Conservation (phyloP, 2,113 vertebrate genomes). For the Chroicocephalus ridibundus region DNA sequence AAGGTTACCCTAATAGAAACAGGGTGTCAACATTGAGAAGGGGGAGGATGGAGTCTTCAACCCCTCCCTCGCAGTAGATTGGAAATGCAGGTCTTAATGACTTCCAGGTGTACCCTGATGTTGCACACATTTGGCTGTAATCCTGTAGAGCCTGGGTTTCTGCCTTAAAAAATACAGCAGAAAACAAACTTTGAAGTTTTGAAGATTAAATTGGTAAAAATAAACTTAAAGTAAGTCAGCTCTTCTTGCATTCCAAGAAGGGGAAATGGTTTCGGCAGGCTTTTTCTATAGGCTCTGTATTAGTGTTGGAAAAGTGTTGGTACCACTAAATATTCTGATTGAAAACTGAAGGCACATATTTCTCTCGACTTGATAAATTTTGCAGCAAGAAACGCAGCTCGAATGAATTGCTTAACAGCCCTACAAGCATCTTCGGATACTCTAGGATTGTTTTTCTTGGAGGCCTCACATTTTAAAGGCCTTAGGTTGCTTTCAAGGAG, state of each 20-base stretch:
- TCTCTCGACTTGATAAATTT: conserved; percentile 29
- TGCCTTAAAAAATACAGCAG: conserved; percentile 71
- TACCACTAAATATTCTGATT: conserved; percentile 39
- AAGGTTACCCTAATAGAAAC: conserved; percentile 61
- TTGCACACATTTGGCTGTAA: conserved; percentile 47
- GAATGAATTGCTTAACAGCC: conserved; percentile 32
- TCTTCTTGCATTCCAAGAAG: conserved; percentile 32
- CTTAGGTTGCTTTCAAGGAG: conserved; percentile 59
- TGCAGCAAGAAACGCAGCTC: conserved; percentile 38
- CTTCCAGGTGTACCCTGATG: conserved; percentile 73
- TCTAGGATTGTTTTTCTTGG: conserved; percentile 70
- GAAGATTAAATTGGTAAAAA: conserved; percentile 66
- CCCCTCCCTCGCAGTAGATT: conserved; percentile 10
- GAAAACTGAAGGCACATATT: conserved; percentile 45
- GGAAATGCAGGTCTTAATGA: conserved; percentile 69
- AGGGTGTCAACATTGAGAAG: conserved; percentile 19
- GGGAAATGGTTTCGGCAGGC: conserved; percentile 30
- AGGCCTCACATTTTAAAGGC: conserved; percentile 59
- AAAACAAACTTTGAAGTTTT: conserved; percentile 69
- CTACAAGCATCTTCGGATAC: conserved; percentile 56
- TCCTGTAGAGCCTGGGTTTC: conserved; percentile 50
- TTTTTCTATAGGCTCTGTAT: conserved; percentile 25
- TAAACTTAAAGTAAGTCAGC: conserved; percentile 50
- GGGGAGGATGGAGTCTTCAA: conserved; percentile 18
- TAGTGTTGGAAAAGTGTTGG: conserved; percentile 60